phyloP scores from a whole-genome alignment of 2,113 vertebrate genomes.

The Chionomys nivalis region DNA sequence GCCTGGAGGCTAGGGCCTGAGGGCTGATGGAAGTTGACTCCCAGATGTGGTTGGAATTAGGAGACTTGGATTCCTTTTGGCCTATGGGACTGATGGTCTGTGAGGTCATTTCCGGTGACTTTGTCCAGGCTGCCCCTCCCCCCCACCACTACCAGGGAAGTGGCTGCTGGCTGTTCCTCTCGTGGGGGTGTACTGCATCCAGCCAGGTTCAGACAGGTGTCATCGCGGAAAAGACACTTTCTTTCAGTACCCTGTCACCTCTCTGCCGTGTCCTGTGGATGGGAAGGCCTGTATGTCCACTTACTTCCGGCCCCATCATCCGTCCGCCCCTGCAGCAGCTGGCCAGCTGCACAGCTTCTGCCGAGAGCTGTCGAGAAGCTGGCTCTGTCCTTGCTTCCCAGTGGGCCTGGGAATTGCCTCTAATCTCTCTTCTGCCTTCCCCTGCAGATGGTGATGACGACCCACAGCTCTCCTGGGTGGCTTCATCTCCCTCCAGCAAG shows the following conservation, averaged over 20 bases:
- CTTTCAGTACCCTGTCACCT: not conserved
- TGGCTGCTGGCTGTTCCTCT: not conserved
- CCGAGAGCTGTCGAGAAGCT: conserved; percentile 82
- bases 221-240: not conserved
- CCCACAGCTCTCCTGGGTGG: conserved; percentile 99
- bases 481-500: conserved; percentile 99
- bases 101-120: conserved; percentile 52
- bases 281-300: conserved; percentile 48
- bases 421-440: conserved; percentile 93
- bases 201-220: conserved; percentile 26
- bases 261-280: conserved; percentile 62
- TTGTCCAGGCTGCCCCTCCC: not conserved
- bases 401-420: conserved; percentile 92
- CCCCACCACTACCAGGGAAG: not conserved
- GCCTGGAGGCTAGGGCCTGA: not conserved
- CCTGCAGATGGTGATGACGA: conserved; percentile 98
- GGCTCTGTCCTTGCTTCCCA: conserved; percentile 94
- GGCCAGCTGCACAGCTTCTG: conserved; percentile 80
- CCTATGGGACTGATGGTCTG: not conserved
- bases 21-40: not conserved
- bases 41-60: not conserved
- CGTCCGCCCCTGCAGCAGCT: not conserved
- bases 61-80: conserved; percentile 35
- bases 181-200: not conserved
- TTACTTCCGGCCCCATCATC: not conserved